Conservation (phyloP, 2,113 vertebrate genomes). For the Hippocampus barbouri region DNA sequence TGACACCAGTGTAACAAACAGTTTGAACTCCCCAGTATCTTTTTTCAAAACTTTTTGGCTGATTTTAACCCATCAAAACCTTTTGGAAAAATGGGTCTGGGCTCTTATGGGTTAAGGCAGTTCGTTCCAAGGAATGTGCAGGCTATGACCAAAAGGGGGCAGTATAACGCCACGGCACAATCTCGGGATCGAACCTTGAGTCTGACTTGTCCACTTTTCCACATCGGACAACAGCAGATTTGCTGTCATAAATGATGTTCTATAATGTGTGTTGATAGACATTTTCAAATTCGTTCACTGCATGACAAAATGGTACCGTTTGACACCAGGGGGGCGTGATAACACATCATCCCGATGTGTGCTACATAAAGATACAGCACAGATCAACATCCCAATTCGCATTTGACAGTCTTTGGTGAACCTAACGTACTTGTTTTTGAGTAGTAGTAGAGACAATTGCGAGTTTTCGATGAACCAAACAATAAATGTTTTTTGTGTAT, state of each 20-base stretch:
- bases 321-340: constrained; percentile 42
- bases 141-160: constrained; percentile 53
- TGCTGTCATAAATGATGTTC: constrained; percentile 46
- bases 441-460: not conserved
- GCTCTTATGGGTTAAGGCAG: too few relatives aligned
- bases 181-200: constrained; percentile 37
- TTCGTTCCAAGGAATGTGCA: not conserved
- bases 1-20: too few relatives aligned
- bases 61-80: too few relatives aligned
- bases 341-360: constrained; percentile 64
- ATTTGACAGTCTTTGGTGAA: not conserved
- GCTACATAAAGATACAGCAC: constrained; percentile 45
- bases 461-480: not conserved
- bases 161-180: constrained; percentile 42
- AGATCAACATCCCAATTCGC: constrained; percentile 53
- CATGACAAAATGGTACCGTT: constrained; percentile 49
- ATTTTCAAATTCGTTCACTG: constrained; percentile 27
- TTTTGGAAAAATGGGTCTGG: too few relatives aligned
- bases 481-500: not conserved
- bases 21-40: too few relatives aligned
- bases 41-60: too few relatives aligned
- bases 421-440: not conserved
- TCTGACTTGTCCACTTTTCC: constrained; percentile 38
- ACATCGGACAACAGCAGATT: constrained; percentile 35
- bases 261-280: constrained; percentile 47